Evolutionary conservation across 2,797 vertebrate genomes (phyloP), one percentile per base, ranked within the genome.

Genomic region (Channallabes apus): DNA sequence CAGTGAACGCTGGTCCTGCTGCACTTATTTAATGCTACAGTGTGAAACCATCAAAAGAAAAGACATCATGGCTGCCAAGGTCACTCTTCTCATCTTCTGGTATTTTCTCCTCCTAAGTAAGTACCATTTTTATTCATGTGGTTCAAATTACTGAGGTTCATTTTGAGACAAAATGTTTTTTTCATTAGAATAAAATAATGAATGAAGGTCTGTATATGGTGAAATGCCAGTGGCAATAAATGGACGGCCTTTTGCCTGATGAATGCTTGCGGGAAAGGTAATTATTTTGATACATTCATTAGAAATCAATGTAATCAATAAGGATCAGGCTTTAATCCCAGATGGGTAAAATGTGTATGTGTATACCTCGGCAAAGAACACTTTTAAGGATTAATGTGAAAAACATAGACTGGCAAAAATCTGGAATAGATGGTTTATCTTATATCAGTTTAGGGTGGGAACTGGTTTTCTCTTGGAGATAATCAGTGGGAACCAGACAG

Each of bases 401-500:
- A n/a, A 38, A 27, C 3, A 18, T 20, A 29, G 61, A 65, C 20
- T 82, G 18, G 32, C 17, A 18, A 58, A 59, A 11, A 18, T 46
- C 22, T 61, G 64, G n/a, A n/a, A n/a, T 69, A 58, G 29, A 32
- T 88, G 87, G 83, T 92, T 91, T 91, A 88, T 56, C 58, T 85
- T 62, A 0, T 27, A 68, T 29, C 38, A n/a, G 12, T 82, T 58
- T 81, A 86, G 88, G 81, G 85, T 62, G 82, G 54, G 76, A 89
- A 86, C 84, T 58, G 85, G 1, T 0, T 14, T 12, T 84, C 59
- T n/a, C 88, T 88, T 58, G 14, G 84, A 88, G 93, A 93, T 93
- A 92, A 67, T 20, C 84, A 82, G 87, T 93, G 91, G 89, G 91
- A 94, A 92, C 88, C 86, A 81, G 82, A 38, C 86, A 54, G 76